Evolutionary conservation across 2,113 vertebrate genomes (phyloP).

Genomic region (Campylorhamphus procurvoides): DNA sequence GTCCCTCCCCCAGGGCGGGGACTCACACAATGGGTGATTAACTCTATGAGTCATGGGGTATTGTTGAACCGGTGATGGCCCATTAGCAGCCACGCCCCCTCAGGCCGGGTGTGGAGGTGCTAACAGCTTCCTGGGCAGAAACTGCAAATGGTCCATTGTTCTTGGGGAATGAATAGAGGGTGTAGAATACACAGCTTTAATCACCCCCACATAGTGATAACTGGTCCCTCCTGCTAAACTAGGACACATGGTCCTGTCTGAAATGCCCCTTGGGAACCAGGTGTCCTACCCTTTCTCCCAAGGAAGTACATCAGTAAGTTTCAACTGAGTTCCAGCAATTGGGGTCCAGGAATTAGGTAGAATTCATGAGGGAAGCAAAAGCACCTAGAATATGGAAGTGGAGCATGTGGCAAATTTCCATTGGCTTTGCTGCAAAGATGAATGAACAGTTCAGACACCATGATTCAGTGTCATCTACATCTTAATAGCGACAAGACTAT

Average conservation of each 20-base stretch:
- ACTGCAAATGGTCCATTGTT: no score
- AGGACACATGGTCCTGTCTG: rapidly evolving
- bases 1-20: no score
- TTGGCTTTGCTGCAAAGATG: background rate
- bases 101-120: no score
- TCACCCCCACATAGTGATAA: no score
- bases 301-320: background rate
- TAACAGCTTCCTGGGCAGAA: no score
- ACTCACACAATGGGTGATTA: no score
- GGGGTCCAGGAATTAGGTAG: background rate
- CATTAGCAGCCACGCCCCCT: no score
- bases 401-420: background rate
- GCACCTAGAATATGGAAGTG: background rate
- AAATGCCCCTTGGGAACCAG: background rate
- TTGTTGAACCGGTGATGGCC: no score
- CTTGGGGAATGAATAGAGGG: no score
- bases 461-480: background rate
- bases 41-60: no score
- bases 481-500: background rate
- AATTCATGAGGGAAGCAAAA: background rate
- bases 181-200: no score
- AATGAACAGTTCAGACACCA: background rate
- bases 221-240: no score
- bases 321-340: background rate
- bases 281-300: background rate